phyloP scores from a whole-genome alignment of 2,797 vertebrate species.

The Gambusia yucatana region DNA sequence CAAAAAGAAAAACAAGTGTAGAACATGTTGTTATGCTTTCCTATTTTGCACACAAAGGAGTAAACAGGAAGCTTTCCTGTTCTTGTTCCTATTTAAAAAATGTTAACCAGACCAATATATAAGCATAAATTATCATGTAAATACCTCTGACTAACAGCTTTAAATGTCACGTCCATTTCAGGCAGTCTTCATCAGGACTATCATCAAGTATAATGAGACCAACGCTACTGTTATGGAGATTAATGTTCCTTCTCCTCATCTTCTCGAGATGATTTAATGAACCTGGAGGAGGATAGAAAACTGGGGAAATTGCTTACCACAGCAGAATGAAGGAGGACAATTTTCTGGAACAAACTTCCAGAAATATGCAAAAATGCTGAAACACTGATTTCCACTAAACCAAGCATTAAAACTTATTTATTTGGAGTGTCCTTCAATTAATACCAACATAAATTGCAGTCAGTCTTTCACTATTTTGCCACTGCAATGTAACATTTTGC shows the following conservation, averaged over 20 bases:
- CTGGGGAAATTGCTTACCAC: not conserved
- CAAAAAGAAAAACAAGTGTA: not conserved
- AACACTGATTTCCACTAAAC: not conserved
- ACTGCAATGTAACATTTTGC: not conserved
- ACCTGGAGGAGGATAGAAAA: constrained; percentile 13
- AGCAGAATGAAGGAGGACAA: not conserved
- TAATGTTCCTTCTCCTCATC: not conserved
- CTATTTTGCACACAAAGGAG: not conserved
- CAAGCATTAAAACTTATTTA: not conserved
- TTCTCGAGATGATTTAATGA: constrained; percentile 34
- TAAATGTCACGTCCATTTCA: constrained; percentile 53
- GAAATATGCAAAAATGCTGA: not conserved
- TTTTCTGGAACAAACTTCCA: not conserved
- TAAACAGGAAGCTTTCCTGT: constrained; percentile 1
- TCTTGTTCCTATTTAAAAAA: not conserved
- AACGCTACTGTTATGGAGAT: constrained; percentile 60
- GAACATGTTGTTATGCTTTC: not conserved
- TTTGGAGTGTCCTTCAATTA: not conserved
- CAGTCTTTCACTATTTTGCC: not conserved
- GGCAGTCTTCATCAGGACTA: constrained; percentile 33
- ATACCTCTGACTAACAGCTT: constrained; percentile 21
- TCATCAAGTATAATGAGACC: constrained; percentile 56
- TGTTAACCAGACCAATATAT: constrained; percentile 9
- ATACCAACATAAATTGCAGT: not conserved
- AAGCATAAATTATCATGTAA: constrained; percentile 40